Conservation (phyloP, 2,113 vertebrate genomes). For the Neodontobutis hainanensis region DNA sequence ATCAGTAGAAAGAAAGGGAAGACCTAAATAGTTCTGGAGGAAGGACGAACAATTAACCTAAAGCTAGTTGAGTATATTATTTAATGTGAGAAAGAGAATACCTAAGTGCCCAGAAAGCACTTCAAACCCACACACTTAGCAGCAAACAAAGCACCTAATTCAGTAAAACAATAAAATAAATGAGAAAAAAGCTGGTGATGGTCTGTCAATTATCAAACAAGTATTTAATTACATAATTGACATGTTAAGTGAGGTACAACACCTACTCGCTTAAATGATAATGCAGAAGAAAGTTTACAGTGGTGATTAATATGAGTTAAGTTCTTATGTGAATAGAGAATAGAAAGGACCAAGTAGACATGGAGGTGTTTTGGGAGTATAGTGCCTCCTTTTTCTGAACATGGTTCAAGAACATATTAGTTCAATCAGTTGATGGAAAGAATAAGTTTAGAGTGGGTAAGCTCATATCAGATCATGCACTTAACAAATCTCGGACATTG, state of each 20-base stretch:
- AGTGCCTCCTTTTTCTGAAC: too few species aligned
- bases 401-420: too few species aligned
- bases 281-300: not conserved
- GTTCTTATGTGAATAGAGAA: too few species aligned
- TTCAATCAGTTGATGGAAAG: too few species aligned
- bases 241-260: not conserved
- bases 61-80: constrained; percentile 29
- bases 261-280: not conserved
- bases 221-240: not conserved
- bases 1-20: constrained; percentile 27
- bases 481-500: too few species aligned
- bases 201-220: not conserved
- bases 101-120: constrained; percentile 7
- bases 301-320: too few species aligned
- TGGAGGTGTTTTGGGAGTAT: too few species aligned
- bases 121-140: constrained; percentile 14
- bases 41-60: constrained; percentile 40
- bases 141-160: constrained; percentile 3
- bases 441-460: too few species aligned
- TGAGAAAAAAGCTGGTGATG: constrained; percentile 5
- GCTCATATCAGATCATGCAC: too few species aligned
- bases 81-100: constrained; percentile 46
- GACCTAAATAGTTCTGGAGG: constrained; percentile 30
- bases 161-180: not conserved
- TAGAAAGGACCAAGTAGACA: too few species aligned